A percentile compares a stretch with the other conserved stretches of the same genome.
These are phyloP conservation scores for Epinephelus awoara DNA, from an alignment of 2,797 vertebrate species.

Conservation along the genomic window DNA sequence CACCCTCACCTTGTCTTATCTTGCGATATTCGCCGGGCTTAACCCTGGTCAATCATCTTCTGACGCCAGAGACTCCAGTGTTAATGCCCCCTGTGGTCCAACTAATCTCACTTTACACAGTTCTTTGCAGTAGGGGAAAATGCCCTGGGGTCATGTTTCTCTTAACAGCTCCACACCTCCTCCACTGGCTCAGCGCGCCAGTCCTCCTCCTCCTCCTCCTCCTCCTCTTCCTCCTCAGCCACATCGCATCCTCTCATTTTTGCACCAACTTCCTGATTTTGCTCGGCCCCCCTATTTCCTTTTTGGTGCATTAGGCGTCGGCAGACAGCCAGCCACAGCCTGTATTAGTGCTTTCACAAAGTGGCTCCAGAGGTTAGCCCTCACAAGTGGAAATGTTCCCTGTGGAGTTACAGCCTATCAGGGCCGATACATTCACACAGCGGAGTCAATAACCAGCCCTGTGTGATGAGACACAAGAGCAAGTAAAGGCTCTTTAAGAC, in stretches of 20 bases:
- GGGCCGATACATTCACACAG: constrained; percentile 72
- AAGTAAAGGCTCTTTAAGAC: constrained; percentile 54
- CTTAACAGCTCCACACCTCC: constrained; percentile 51
- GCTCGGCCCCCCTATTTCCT: constrained; percentile 43
- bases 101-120: constrained; percentile 64
- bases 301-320: constrained; percentile 65
- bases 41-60: constrained; percentile 39
- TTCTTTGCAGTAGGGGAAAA: constrained; percentile 53
- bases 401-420: constrained; percentile 62
- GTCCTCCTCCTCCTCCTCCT: not conserved
- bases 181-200: constrained; percentile 32
- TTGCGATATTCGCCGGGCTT: constrained; percentile 27
- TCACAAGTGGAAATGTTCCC: constrained; percentile 72
- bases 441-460: constrained; percentile 69
- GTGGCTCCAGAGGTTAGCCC: constrained; percentile 66
- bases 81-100: constrained; percentile 51
- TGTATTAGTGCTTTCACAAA: constrained; percentile 65
- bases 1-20: constrained; percentile 16
- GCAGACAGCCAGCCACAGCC: constrained; percentile 55
- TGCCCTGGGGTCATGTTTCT: constrained; percentile 62
- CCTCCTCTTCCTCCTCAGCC: constrained; percentile 30
- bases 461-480: constrained; percentile 64
- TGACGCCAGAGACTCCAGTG: constrained; percentile 28
- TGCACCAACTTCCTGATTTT: constrained; percentile 56
- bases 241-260: constrained; percentile 53